Conservation (phyloP, 2,888 invertebrate species). For the Phengaris arion region DNA sequence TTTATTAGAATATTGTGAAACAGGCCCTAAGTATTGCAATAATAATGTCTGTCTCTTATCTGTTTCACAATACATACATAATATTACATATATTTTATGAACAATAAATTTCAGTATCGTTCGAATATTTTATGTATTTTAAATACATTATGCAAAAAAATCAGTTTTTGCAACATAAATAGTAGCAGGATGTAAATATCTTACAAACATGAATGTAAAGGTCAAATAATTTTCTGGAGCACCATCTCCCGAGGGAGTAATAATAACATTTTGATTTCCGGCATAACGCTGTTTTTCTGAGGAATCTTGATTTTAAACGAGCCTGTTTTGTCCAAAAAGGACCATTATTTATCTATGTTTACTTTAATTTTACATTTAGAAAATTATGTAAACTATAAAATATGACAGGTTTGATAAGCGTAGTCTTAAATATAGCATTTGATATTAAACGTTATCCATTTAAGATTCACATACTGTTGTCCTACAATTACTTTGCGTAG, state of each 20-base stretch:
- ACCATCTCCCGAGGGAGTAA: not conserved
- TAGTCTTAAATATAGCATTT: too few relatives aligned
- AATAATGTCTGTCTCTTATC: too few relatives aligned
- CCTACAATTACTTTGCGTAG: too few relatives aligned
- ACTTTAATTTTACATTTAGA: not conserved
- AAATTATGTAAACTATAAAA: not conserved
- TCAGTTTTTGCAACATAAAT: not conserved
- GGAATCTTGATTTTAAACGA: not conserved
- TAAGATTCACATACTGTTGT: too few relatives aligned
- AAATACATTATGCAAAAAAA: not conserved
- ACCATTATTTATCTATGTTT: not conserved
- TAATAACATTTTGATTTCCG: not conserved
- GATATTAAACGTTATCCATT: too few relatives aligned
- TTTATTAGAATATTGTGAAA: too few relatives aligned
- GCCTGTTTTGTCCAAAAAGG: not conserved
- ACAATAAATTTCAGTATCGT: too few relatives aligned
- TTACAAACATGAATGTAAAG: not conserved
- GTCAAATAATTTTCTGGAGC: constrained; percentile 3
- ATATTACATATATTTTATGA: too few relatives aligned
- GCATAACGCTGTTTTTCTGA: not conserved
- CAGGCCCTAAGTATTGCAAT: too few relatives aligned
- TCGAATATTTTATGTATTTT: too few relatives aligned
- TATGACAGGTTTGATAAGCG: too few relatives aligned
- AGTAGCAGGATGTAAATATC: not conserved
- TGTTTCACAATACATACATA: too few relatives aligned